These are phyloP conservation scores for Ellobius talpinus DNA, from an alignment of 2,113 vertebrate species.

Conservation along the genomic window DNA sequence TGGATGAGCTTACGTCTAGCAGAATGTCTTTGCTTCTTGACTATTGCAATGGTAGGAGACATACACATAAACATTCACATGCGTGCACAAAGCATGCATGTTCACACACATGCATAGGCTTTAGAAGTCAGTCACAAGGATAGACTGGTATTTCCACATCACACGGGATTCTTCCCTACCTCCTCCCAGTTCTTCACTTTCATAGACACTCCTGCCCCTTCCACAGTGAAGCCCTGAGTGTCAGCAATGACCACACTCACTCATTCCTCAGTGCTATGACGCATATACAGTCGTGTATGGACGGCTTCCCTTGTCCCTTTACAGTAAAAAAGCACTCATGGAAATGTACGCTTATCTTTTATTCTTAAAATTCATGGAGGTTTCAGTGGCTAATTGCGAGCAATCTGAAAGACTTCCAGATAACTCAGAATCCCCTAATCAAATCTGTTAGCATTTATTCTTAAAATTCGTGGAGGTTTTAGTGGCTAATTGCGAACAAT, in stretches of 20 bases:
- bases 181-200: background rate
- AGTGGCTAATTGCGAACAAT: background rate
- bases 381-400: background rate
- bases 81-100: background rate
- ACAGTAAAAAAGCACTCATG: background rate
- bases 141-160: background rate
- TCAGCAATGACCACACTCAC: background rate
- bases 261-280: background rate
- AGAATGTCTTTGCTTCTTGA: background rate
- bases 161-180: background rate
- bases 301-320: background rate
- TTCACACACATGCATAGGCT: background rate
- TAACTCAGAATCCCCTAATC: background rate
- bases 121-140: constrained; percentile 4
- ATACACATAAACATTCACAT: background rate
- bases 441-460: constrained; percentile 26
- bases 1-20: background rate
- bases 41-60: background rate
- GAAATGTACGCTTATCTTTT: background rate
- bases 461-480: constrained; percentile 35
- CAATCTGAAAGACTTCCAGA: background rate
- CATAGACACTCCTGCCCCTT: background rate
- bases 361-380: constrained; percentile 32
- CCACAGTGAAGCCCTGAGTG: background rate
- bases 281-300: background rate